Evolutionary conservation across 2,888 invertebrate species (phyloP), one percentile per base, ranked within the genome.

Genomic region (Parnassius mnemosyne): DNA sequence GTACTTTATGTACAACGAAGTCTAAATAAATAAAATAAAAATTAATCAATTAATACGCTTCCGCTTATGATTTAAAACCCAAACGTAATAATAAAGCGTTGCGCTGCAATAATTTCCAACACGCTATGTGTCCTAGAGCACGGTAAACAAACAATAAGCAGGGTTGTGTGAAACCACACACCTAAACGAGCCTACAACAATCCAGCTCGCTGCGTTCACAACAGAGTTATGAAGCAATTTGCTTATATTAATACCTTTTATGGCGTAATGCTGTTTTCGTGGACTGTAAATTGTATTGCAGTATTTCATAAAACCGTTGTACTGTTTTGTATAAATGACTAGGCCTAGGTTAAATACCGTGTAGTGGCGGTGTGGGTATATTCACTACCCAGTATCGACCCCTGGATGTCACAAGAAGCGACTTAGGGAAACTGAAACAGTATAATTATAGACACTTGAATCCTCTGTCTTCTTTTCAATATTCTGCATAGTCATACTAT

Each of bases 101-200:
- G 65, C 63, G 64, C 65, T 68, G 67, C 65, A 67, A 68, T 70
- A 70, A 61, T 64, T 61, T 68, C 66, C 68, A 66, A 62, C 62
- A 55, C 65, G 65, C 63, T 64, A 61, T 67, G 66, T 65, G 68
- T 66, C 68, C 69, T 67, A 61, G 68, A 65, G 66, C 58, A 59
- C 55, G 53, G 61, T 53, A 62, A 66, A 65, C 65, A 65, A 66
- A 66, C 62, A 65, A 64, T 65, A 63, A 60, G 52, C 58, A 50
- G 9, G 46, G 43, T 34, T 34, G 62, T 54, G 59, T 56, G 60
- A 63, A 57, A 59, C 60, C 56, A 49, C 59, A 53, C 52, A 52
- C 57, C 57, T 20, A 13, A 47, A 60, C 63, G 50, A 51, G 54
- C 52, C 59, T 59, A 63, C 55, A 59, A 54, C 59, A 13, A 59